phyloP scores from a whole-genome alignment of 1,140 invertebrate species.

The Muscidifurax raptorellus region DNA sequence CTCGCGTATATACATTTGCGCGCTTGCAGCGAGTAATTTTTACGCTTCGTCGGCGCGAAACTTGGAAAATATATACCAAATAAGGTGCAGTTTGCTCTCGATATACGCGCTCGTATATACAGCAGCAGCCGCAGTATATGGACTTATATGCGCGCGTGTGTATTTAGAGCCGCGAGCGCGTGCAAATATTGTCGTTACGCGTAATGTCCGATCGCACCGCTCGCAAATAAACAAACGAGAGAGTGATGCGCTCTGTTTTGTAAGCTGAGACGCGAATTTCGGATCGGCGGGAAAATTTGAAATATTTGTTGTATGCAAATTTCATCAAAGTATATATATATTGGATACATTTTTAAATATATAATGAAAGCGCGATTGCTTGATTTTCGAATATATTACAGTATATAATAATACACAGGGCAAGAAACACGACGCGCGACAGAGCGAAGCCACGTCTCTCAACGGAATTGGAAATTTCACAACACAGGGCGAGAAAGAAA shows the following conservation, averaged over 20 bases:
- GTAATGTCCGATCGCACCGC: neutral
- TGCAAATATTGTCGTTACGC: slow-evolving; percentile 32
- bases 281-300: neutral
- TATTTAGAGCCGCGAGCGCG: neutral
- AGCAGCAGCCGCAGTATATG: neutral
- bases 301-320: neutral
- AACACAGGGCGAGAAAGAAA: neutral
- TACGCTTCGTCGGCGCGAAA: slow-evolving; percentile 41
- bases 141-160: neutral
- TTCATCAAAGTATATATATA: neutral
- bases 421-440: slow-evolving; percentile 34
- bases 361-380: too few species aligned
- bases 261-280: neutral
- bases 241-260: neutral
- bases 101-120: neutral
- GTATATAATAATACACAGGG: neutral
- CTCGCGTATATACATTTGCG: slow-evolving; percentile 47
- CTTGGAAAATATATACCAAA: slow-evolving; percentile 47
- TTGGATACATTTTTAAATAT: too few species aligned
- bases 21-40: slow-evolving; percentile 52
- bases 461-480: slow-evolving; percentile 37
- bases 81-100: neutral
- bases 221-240: slow-evolving; percentile 36
- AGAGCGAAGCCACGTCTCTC: too few species aligned
- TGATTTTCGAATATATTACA: too few species aligned